Conservation (phyloP, 2,113 vertebrate species). For the Papio anubis region DNA sequence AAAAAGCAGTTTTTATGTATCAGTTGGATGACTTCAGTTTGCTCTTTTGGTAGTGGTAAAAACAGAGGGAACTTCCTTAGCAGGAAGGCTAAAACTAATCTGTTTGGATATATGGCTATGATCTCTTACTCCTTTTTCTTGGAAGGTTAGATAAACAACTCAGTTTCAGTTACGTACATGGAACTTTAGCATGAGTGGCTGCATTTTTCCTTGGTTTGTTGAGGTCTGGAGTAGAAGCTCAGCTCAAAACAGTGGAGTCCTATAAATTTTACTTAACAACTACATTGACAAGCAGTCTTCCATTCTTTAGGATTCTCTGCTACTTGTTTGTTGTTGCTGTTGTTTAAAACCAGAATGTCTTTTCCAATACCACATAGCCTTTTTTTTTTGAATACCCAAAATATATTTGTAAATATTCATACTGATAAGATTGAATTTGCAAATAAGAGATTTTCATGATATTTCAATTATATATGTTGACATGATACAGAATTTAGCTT, state of each 20-base stretch:
- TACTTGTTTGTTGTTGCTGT: neutral
- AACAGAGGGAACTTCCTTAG: neutral
- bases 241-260: neutral
- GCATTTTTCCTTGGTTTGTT: neutral
- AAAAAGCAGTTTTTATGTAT: too few relatives aligned
- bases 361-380: neutral
- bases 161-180: neutral
- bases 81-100: neutral
- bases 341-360: neutral
- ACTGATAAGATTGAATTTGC: neutral
- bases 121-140: neutral
- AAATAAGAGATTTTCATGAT: neutral
- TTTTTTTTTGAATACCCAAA: neutral
- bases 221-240: neutral
- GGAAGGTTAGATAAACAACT: too few relatives aligned
- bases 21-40: neutral
- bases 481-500: neutral
- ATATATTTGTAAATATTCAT: neutral
- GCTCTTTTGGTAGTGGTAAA: neutral
- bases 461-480: neutral
- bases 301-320: neutral
- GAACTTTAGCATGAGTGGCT: neutral
- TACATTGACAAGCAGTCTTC: neutral
- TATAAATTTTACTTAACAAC: neutral
- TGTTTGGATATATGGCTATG: neutral